Conservation (phyloP, 2,888 invertebrate species). For the Drosophila robusta region DNA sequence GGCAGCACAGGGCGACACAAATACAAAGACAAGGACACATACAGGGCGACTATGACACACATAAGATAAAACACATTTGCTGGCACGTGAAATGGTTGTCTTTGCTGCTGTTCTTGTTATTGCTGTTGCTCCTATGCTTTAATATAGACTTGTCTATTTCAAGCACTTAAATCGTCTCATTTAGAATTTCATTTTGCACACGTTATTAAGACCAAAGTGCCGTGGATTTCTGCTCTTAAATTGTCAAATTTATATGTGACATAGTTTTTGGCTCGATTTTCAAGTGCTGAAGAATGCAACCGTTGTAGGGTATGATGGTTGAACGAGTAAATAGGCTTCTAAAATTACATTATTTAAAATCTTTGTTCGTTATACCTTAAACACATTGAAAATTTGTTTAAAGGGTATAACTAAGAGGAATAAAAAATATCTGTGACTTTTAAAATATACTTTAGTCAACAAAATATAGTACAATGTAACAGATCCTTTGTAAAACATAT, state of each 20-base stretch:
- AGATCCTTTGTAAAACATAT: no score
- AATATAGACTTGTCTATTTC: constrained; percentile 26
- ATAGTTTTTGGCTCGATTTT: constrained; percentile 2
- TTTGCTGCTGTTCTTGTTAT: constrained; percentile 4
- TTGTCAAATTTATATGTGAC: constrained; percentile 33
- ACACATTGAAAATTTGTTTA: background rate
- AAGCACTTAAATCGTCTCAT: constrained; percentile 39
- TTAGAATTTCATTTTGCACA: constrained; percentile 41
- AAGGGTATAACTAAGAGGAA: background rate
- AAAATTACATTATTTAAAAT: background rate
- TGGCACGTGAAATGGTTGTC: constrained; percentile 46
- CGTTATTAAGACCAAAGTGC: constrained; percentile 25
- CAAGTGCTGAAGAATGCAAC: background rate
- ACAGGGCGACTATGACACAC: constrained; percentile 38
- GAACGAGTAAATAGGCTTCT: background rate
- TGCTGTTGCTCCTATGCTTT: constrained; percentile 6
- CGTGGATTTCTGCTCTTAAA: constrained; percentile 29
- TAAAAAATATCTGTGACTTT: no score
- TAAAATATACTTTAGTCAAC: no score
- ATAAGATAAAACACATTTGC: constrained; percentile 13
- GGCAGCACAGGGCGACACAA: constrained; percentile 4
- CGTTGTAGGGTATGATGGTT: constrained; percentile 2
- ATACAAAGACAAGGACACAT: constrained; percentile 14
- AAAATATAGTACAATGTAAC: no score
- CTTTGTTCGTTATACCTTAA: no score